Evolutionary conservation across 2,113 vertebrate species (phyloP), one percentile per base, ranked within the genome.

Genomic region (Urocitellus parryii): DNA sequence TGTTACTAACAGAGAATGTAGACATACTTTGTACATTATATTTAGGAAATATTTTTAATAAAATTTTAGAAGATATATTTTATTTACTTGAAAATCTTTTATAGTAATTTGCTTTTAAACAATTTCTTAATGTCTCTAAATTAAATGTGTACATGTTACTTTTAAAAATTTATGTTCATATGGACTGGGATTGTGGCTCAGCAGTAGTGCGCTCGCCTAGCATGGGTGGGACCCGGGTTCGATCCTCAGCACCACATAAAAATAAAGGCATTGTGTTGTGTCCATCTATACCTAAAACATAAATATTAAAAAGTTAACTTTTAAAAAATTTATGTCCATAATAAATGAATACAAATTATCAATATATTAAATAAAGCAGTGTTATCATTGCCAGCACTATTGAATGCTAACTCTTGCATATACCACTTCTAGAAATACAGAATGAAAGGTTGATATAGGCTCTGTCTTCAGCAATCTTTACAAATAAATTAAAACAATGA

Each of bases 31-130:
- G 32, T 94, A 73, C 18, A 83, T 83, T n/a, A 17, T 94, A 53
- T 63, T 73, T 95, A 67, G n/a, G 77, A 96, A 79, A 16, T 92
- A 70, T 73, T 85, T 91, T 88, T 20, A 88, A 58, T 39, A 86
- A 94, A 78, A 88, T 90, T 94, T 70, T 56, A 76, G 29, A 5
- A 74, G 29, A 72, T 73, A 11, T 39, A 51, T 51, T 88, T 92
- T 70, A 14, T 92, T 89, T 85, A 95, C 34, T 76, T 94, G n/a
- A 92, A 94, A 92, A 74, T 94, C 0, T 82, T 77, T 73, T 93
- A 24, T 1, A 97, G 2, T 87, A 92, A 65, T 86, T 94, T 89
- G 11, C 92, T 96, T 95, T 18, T 88, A 78, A 94, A 63, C 4
- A 81, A 48, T 95, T 89, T 5, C 84, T 95, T 65, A 65, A 81